phyloP scores from a whole-genome alignment of 2,113 vertebrate genomes.

The Lepidothrix coronata region DNA sequence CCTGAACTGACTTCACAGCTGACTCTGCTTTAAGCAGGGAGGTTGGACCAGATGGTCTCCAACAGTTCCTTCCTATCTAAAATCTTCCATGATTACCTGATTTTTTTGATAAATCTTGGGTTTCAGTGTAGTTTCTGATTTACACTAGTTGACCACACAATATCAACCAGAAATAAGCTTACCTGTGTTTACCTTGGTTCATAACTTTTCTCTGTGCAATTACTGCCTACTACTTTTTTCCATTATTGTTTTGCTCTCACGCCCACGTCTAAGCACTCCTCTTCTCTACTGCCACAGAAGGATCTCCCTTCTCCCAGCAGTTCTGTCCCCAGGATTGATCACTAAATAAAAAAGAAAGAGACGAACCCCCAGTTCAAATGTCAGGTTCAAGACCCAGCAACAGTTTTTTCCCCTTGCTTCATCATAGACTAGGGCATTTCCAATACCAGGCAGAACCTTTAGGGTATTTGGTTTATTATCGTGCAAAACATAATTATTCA shows the following conservation, averaged over 20 bases:
- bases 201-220: background rate
- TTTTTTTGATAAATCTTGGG: background rate
- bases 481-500: background rate
- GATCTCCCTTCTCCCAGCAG: background rate
- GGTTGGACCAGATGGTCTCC: background rate
- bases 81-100: background rate
- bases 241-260: background rate
- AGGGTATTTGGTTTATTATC: background rate
- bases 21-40: background rate
- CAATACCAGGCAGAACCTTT: background rate
- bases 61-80: background rate
- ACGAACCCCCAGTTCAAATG: background rate
- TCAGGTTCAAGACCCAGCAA: background rate
- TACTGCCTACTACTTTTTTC: background rate
- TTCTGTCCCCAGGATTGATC: background rate
- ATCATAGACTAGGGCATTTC: background rate
- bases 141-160: background rate
- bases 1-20: background rate
- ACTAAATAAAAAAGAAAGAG: background rate
- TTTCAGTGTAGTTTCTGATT: background rate
- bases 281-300: background rate
- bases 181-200: background rate
- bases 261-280: background rate
- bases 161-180: background rate
- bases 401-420: background rate